A percentile compares a stretch with the other conserved stretches of the same genome.
Evolutionary conservation across 2,797 vertebrate genomes (phyloP).

Genomic region (Pogonophryne albipinna): DNA sequence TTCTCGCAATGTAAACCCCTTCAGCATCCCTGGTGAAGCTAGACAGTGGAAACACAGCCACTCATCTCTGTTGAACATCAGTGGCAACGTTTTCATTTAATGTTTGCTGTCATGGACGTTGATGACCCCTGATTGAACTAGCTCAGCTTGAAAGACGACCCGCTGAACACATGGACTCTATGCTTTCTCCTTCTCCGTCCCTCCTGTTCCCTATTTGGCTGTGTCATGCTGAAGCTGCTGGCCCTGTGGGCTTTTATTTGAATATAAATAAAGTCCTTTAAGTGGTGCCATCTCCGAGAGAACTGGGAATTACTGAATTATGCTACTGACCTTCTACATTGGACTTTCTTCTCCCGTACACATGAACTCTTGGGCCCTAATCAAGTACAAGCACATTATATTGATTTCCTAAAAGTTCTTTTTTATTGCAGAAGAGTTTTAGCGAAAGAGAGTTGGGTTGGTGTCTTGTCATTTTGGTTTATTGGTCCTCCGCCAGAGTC

Average conservation of each 20-base stretch:
- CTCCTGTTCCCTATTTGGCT: slow-evolving; percentile 1
- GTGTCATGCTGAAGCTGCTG: neutral
- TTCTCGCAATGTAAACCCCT: slow-evolving; percentile 43
- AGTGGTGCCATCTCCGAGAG: slow-evolving; percentile 49
- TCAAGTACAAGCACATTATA: slow-evolving; percentile 51
- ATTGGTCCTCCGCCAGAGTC: slow-evolving; percentile 56
- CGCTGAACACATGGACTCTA: neutral
- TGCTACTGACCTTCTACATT: slow-evolving; percentile 48
- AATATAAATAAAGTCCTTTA: slow-evolving; percentile 49
- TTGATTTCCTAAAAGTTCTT: slow-evolving; percentile 60
- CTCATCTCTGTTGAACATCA: slow-evolving; percentile 46
- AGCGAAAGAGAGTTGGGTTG: slow-evolving; percentile 25
- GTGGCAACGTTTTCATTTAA: slow-evolving; percentile 36
- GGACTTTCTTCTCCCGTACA: slow-evolving; percentile 41
- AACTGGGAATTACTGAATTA: slow-evolving; percentile 50
- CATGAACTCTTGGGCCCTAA: slow-evolving; percentile 46
- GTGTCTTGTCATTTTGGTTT: slow-evolving; percentile 54
- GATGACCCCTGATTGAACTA: slow-evolving; percentile 40
- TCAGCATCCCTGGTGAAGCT: slow-evolving; percentile 35
- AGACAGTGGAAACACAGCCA: slow-evolving; percentile 23
- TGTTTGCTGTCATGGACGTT: slow-evolving; percentile 44
- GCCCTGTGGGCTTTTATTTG: slow-evolving; percentile 47
- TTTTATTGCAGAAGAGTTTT: slow-evolving; percentile 47
- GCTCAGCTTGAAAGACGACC: slow-evolving; percentile 35
- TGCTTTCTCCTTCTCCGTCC: slow-evolving; percentile 9